A percentile compares a stretch with the other conserved stretches of the same genome.
Evolutionary conservation across 2,888 invertebrate genomes (phyloP).

Genomic region (Noctuana brunneofusca): DNA sequence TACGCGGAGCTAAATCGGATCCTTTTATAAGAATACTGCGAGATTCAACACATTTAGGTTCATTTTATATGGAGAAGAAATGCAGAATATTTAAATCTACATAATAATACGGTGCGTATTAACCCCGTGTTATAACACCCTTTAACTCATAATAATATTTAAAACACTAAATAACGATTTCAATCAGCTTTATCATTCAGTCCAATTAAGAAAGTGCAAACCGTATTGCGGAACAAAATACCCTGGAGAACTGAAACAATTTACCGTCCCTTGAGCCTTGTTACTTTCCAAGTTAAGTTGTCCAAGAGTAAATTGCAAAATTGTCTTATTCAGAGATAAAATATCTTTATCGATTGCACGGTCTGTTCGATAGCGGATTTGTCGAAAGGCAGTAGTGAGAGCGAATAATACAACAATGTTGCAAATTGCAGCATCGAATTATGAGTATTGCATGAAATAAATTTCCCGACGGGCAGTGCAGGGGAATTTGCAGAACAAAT

Average conservation of each 20-base stretch:
- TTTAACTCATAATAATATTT: too few relatives aligned
- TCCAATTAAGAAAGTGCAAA: conserved; percentile 3
- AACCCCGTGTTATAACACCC: too few relatives aligned
- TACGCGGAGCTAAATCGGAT: too few relatives aligned
- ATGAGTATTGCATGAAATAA: conserved; percentile 16
- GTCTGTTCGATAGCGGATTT: conserved; percentile 9
- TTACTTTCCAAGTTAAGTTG: conserved; percentile 41
- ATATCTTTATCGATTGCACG: conserved; percentile 7
- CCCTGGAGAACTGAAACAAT: conserved; percentile 44
- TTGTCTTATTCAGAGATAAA: conserved; percentile 11
- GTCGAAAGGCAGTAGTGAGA: conserved; percentile 15
- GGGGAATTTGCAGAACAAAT: background rate
- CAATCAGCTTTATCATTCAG: background rate
- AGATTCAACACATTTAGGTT: too few relatives aligned
- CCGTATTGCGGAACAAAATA: conserved; percentile 44
- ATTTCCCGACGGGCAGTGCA: background rate
- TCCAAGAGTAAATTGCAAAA: conserved; percentile 11
- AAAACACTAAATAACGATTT: background rate
- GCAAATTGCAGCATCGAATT: conserved; percentile 19
- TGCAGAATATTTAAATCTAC: too few relatives aligned
- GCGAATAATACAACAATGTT: conserved; percentile 10
- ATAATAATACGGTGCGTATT: too few relatives aligned
- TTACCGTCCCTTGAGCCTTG: conserved; percentile 41
- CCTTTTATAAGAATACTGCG: too few relatives aligned
- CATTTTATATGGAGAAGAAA: too few relatives aligned